Base-by-base conservation (phyloP, 2,888 invertebrate species). In the Eupithecia abbreviata region DNA sequence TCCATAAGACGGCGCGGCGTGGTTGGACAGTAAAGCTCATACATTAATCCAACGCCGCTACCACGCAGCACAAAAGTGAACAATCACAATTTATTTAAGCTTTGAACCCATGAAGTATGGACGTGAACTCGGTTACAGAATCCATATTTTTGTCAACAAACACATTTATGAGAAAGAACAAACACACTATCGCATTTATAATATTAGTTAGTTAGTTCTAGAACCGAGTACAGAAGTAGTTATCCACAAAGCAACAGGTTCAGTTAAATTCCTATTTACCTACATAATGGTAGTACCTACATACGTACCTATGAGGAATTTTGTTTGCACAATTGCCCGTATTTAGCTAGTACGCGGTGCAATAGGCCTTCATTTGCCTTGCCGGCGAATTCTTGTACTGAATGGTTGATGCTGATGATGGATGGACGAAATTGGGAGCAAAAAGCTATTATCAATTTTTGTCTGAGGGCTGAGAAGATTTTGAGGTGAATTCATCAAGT, bases 291-390 rank as follows among this genome's bases (percentile, higher is more conserved):
- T 45, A 15, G 0, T n/a, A 15, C 55, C n/a, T 55, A 30, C 47
- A 7, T 10, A 9, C 9, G 9, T 47, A 58, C n/a, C 58, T 58
- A 58, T 45, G 58, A 70, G 70, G 73, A 73, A 73, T 73, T 66
- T 42, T 45, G 73, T 69, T 73, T 73, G 68, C 68, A 73, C 73
- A 68, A 68, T 73, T 68, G 58, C 58, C 58, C 47, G 58, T 73
- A 73, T 73, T 73, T 73, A 73, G 58, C 45, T 18, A 58, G 51
- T 13, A 6, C 15, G 72, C 49, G 3, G 55, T 73, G 73, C 51
- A 67, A 45, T 55, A 58, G 73, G 68, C 73, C 73, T 55, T 68
- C 30, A 41, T 55, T 73, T 51, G 66, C 71, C 43, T 71, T 71
- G 58, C 71, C 49, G 10, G 49, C 42, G 13, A 67, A 62, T 74